Base-by-base conservation (phyloP, 1,140 invertebrate species). In the Musca vetustissima region DNA sequence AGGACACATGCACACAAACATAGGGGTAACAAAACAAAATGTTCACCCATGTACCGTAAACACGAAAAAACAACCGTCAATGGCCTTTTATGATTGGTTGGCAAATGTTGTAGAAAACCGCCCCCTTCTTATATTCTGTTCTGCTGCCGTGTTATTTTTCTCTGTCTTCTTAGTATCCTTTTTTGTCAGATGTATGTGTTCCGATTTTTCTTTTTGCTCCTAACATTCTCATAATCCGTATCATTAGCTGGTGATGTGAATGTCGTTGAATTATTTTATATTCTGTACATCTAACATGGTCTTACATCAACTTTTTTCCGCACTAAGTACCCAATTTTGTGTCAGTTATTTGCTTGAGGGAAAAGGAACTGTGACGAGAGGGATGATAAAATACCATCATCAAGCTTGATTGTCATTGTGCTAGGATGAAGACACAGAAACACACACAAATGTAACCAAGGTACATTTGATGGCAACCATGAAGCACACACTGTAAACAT, bases 241-340 rank as follows among this genome's bases (percentile, higher is more conserved):
- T 61, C 32, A 61, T 61, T 61, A 61, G 57, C 28, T 43, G n/a
- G 21, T 61, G 57, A 14, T 57, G 53, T 21, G 17, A 11, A 52
- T 52, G n/a, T 21, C 49, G 49, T 21, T 52, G 49, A 52, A 22
- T 52, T 19, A 19, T 21, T 19, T 19, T 52, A 52, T 52, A 19
- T 52, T 52, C n/a, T 59, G 15, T 11, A 17, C 19, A 21, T 43
- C n/a, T 61, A 19, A 32, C 32, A 61, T 61, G 32, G 36, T 61
- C 15, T 57, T 61, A 25, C 28, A 28, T 4, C 55, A 59, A 59
- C n/a, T 59, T 59, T 59, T 57, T 59, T 19, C 28, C 28, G 32
- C 36, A 21, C 19, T 61, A 61, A 61, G 57, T 61, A 61, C 57
- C 57, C 57, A 61, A 43, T 61, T 61, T 61, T 61, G 36, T 36